Percentiles rank a stretch among this genome's conserved stretches.
phyloP scores from a whole-genome alignment of 2,888 invertebrate species.

The Amiota communis region DNA sequence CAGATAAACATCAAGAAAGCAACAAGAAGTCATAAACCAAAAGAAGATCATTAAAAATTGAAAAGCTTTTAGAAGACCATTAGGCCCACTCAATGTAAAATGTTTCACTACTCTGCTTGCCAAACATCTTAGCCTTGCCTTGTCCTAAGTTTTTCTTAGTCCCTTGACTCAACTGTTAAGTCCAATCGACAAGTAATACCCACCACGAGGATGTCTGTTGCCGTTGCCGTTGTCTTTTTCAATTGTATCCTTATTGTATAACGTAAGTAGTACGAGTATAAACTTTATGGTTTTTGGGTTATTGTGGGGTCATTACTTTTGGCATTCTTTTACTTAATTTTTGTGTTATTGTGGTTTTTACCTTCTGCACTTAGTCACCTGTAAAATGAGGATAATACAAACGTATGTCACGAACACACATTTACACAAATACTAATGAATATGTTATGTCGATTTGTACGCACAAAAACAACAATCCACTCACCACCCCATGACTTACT shows the following conservation, averaged over 20 bases:
- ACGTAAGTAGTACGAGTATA: too few species aligned
- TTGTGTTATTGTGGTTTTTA: not conserved
- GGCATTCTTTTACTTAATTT: too few species aligned
- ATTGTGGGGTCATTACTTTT: not conserved
- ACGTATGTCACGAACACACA: too few species aligned
- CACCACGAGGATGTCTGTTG: not conserved
- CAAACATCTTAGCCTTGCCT: not conserved
- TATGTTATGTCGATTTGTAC: constrained; percentile 20
- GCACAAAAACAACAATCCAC: not conserved
- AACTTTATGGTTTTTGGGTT: not conserved
- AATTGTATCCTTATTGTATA: not conserved
- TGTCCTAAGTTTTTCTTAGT: not conserved
- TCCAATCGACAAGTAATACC: not conserved
- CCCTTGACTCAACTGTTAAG: constrained; percentile 11
- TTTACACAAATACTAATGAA: constrained; percentile 16
- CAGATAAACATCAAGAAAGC: not conserved
- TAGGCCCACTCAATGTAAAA: not conserved
- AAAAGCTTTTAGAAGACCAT: constrained; percentile 51
- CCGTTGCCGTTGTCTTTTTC: not conserved
- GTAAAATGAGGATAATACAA: not conserved
- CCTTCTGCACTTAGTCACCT: not conserved
- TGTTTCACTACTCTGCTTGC: not conserved
- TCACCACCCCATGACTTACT: constrained; percentile 17
- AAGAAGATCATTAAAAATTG: constrained; percentile 49
- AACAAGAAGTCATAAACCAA: constrained; percentile 4